Percentiles rank a stretch among this genome's conserved stretches.
Evolutionary conservation across 2,113 vertebrate genomes (phyloP).

Genomic region (Tragelaphus scriptus): DNA sequence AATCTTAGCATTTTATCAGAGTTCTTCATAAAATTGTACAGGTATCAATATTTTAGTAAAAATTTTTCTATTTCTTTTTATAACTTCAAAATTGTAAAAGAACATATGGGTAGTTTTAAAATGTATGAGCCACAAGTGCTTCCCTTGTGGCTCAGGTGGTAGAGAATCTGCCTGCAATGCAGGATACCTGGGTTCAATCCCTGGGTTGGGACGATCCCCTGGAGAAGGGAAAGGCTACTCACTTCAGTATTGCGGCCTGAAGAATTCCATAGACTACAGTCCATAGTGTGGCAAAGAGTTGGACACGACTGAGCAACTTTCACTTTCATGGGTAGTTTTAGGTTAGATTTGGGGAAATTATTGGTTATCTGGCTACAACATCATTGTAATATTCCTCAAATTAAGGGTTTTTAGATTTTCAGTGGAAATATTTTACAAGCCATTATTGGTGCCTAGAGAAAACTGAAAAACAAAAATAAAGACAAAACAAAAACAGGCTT

Average conservation of each 20-base stretch:
- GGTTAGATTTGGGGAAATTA: background rate
- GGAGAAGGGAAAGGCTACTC: background rate
- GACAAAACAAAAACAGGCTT: background rate
- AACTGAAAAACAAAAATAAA: background rate
- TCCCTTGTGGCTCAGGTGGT: background rate
- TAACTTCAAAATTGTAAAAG: background rate
- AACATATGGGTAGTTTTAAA: background rate
- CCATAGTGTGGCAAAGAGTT: background rate
- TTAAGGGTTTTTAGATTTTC: background rate
- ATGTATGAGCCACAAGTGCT: background rate
- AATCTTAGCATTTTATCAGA: background rate
- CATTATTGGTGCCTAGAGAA: background rate
- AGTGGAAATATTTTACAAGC: background rate
- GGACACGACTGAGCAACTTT: rapidly evolving
- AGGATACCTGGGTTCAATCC: background rate
- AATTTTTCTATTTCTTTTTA: background rate
- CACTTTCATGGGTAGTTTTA: background rate
- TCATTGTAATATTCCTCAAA: background rate
- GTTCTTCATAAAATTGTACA: background rate
- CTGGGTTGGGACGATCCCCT: background rate
- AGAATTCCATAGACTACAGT: background rate
- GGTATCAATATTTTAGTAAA: background rate
- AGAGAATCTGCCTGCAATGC: background rate
- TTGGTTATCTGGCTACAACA: background rate
- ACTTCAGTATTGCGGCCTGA: background rate